These are phyloP conservation scores for Mirza zaza DNA, from an alignment of 2,113 vertebrate genomes.

Conservation along the genomic window DNA sequence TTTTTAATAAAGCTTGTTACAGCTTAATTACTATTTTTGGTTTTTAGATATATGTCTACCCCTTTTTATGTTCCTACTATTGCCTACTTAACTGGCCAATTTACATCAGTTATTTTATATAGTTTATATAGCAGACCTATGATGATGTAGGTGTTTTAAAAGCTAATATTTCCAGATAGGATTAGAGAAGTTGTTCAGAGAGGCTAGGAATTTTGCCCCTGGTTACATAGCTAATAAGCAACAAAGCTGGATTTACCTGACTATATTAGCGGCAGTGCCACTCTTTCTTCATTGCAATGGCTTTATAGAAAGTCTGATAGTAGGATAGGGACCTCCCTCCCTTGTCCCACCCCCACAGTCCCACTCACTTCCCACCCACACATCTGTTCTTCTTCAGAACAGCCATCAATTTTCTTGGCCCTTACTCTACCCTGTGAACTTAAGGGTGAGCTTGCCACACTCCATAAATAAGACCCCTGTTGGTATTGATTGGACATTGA, in stretches of 20 bases:
- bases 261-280: neutral
- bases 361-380: neutral
- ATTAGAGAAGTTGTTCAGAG: neutral
- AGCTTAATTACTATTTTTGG: neutral
- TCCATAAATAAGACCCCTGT: constrained; percentile 20
- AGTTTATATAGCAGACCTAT: neutral
- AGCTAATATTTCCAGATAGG: neutral
- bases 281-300: neutral
- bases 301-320: neutral
- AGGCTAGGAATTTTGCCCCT: neutral
- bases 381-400: neutral
- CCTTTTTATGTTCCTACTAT: neutral
- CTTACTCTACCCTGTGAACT: constrained; percentile 2
- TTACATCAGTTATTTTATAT: neutral
- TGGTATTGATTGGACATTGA: neutral
- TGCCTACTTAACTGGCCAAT: neutral
- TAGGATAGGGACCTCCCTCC: neutral
- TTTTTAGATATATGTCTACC: neutral
- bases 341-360: neutral
- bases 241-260: neutral
- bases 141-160: neutral
- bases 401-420: neutral
- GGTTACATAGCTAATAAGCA: neutral
- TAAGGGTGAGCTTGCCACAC: constrained; percentile 9
- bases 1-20: neutral